Evolutionary conservation across 2,797 vertebrate species (phyloP).

Genomic region (Myotis findleyi): DNA sequence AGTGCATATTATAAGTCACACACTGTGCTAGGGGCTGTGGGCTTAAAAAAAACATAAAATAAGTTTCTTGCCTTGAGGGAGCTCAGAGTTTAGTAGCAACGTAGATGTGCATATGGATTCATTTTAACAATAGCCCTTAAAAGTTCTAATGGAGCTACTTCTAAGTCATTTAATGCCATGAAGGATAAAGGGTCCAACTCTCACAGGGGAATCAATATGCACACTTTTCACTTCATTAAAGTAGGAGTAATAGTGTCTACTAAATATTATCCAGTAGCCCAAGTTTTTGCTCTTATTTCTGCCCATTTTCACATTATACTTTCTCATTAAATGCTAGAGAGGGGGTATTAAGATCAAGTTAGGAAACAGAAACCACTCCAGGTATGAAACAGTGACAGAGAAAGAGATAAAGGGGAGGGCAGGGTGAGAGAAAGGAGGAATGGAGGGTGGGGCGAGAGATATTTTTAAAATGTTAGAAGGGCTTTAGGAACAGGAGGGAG

Average conservation of each 20-base stretch:
- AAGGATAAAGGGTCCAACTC: not conserved
- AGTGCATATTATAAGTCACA: not conserved
- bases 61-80: not conserved
- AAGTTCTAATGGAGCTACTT: not conserved
- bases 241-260: not conserved
- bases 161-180: slow-evolving; percentile 5
- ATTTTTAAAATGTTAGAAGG: not conserved
- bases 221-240: not conserved
- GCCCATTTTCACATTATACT: not conserved
- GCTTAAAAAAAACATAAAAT: slow-evolving; percentile 46
- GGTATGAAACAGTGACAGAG: not conserved
- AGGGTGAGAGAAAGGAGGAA: rapidly evolving
- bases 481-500: not conserved
- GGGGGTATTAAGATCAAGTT: not conserved
- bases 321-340: not conserved
- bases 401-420: too few species aligned
- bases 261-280: not conserved
- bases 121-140: not conserved
- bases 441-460: not conserved
- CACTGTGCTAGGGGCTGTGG: not conserved
- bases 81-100: not conserved
- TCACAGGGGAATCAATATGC: not conserved
- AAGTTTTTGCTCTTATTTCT: not conserved
- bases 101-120: slow-evolving; percentile 13
- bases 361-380: not conserved